Conservation (phyloP, 2,888 invertebrate genomes). For the Drosophila buzzatii region DNA sequence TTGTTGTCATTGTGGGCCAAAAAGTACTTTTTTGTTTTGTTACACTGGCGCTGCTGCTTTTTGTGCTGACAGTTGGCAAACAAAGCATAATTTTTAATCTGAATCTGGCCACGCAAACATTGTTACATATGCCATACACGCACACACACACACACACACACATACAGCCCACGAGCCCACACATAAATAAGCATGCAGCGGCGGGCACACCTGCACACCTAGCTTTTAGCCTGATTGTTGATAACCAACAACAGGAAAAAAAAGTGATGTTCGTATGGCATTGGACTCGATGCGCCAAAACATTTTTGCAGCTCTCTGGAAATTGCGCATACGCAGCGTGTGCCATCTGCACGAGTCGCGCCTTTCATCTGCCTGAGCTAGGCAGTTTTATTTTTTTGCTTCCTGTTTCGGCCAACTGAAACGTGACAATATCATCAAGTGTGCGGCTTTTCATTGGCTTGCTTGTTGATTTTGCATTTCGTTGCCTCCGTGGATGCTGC, state of each 20-base stretch:
- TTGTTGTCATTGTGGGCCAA: conserved; percentile 72
- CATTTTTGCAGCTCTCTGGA: conserved; percentile 41
- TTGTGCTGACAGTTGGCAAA: conserved; percentile 79
- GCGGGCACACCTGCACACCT: conserved; percentile 61
- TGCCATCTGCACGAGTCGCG: conserved; percentile 10
- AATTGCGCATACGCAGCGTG: conserved; percentile 67
- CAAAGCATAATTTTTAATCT: conserved; percentile 80
- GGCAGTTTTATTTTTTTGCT: background rate
- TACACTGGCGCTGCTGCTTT: conserved; percentile 53
- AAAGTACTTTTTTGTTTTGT: conserved; percentile 38
- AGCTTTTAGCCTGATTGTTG: conserved; percentile 77
- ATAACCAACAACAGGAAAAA: conserved; percentile 30
- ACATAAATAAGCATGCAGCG: conserved; percentile 17
- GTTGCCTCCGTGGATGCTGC: conserved; percentile 33
- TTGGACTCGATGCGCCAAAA: conserved; percentile 55
- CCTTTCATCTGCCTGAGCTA: background rate
- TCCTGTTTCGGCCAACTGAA: conserved; percentile 20
- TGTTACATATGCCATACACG: conserved; percentile 72
- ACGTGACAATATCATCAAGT: conserved; percentile 78
- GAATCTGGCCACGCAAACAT: conserved; percentile 75
- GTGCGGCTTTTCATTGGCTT: conserved; percentile 26
- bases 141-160: conserved; percentile 17
- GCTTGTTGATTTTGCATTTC: conserved; percentile 66
- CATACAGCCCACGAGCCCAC: background rate
- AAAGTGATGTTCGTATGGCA: conserved; percentile 70